Evolutionary conservation across 2,888 invertebrate species (phyloP).

Genomic region (Allolobophora icterica): DNA sequence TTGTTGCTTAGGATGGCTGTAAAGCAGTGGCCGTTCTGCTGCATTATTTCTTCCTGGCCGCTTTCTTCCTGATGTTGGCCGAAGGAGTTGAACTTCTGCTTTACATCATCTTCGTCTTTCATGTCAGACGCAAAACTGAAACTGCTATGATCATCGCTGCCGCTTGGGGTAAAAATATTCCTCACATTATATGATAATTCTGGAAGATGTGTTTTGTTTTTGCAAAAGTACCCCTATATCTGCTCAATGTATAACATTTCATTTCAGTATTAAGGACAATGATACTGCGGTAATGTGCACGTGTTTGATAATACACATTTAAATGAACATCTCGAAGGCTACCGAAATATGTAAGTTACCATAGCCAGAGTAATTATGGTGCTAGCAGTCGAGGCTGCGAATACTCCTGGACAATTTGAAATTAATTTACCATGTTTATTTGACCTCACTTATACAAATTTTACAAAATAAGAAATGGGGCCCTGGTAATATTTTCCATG

Average conservation of each 20-base stretch:
- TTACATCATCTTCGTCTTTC: conserved; percentile 58
- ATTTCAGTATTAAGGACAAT: too few relatives aligned
- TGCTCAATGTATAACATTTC: too few relatives aligned
- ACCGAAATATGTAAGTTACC: too few relatives aligned
- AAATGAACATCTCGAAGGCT: too few relatives aligned
- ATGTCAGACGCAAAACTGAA: conserved; percentile 46
- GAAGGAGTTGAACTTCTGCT: conserved; percentile 60
- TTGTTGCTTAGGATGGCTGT: conserved; percentile 51
- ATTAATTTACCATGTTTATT: background rate
- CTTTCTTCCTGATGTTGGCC: conserved; percentile 60
- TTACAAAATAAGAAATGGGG: background rate
- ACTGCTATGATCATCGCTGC: conserved; percentile 44
- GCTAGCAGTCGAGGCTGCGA: too few relatives aligned
- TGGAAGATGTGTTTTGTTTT: background rate
- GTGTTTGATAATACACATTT: too few relatives aligned
- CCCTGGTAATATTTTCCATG: background rate
- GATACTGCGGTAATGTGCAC: too few relatives aligned
- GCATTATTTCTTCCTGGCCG: conserved; percentile 59
- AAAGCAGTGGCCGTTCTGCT: conserved; percentile 55
- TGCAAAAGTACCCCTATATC: too few relatives aligned
- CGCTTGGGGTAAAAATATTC: conserved; percentile 54
- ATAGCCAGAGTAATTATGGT: background rate
- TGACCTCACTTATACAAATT: background rate
- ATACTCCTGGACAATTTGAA: background rate
- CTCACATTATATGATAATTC: background rate